A percentile compares a stretch with the other conserved stretches of the same genome.
Conservation (phyloP, 2,888 invertebrate genomes). For the Leucania comma region DNA sequence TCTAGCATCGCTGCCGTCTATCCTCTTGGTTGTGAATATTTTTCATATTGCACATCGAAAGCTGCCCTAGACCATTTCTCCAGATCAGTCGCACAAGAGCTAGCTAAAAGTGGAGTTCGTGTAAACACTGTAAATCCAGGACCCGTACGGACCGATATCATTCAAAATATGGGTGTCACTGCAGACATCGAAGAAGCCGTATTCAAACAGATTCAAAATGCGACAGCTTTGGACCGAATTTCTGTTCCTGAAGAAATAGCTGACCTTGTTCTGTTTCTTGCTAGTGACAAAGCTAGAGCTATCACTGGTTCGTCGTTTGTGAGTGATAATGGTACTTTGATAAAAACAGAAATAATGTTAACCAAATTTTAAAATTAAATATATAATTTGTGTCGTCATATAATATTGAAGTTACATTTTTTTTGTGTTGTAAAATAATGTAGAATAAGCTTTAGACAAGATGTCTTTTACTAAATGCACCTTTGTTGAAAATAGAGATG, state of each 20-base stretch:
- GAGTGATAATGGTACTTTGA: slow-evolving; percentile 26
- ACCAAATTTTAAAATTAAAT: neutral
- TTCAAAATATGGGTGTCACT: slow-evolving; percentile 18
- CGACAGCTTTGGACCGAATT: slow-evolving; percentile 15
- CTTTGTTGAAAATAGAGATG: too few relatives aligned
- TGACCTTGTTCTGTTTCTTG: slow-evolving; percentile 32
- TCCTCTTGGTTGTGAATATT: neutral
- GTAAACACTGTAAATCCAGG: slow-evolving; percentile 37
- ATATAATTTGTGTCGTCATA: neutral
- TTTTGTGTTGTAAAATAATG: neutral
- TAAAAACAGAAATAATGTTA: slow-evolving; percentile 13
- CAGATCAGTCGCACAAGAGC: slow-evolving; percentile 21
- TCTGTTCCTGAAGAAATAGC: slow-evolving; percentile 82
- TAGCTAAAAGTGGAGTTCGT: slow-evolving; percentile 29
- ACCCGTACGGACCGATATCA: slow-evolving; percentile 25
- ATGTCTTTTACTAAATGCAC: slow-evolving; percentile 71
- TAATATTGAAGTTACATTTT: neutral
- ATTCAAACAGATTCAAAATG: neutral
- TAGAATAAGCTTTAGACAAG: neutral
- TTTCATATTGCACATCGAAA: slow-evolving; percentile 29
- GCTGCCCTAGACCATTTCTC: slow-evolving; percentile 36
- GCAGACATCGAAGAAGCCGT: neutral
- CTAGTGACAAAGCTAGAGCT: slow-evolving; percentile 30
- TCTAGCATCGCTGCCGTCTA: slow-evolving; percentile 20
- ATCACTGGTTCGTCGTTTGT: slow-evolving; percentile 40